Evolutionary conservation across 2,797 vertebrate species (phyloP), one percentile per base, ranked within the genome.

Genomic region (Rhinophrynus dorsalis): DNA sequence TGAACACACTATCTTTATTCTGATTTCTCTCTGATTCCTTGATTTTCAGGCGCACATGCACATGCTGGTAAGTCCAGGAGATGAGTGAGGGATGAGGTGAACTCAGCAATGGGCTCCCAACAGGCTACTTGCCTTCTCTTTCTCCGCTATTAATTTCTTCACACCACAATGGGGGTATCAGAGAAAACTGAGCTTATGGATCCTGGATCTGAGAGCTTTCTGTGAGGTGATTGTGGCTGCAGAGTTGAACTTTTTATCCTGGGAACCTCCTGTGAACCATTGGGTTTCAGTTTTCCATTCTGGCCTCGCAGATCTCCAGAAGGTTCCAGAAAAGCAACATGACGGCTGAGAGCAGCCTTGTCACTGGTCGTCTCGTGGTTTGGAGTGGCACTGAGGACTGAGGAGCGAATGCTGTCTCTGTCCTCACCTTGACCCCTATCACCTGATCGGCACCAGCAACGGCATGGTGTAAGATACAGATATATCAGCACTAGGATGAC

Each of bases 161-260:
- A 98, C 82, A 98, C 95, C 83, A 98, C 95, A 78, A 98, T 97
- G 76, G 97, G 95, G 3, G 96, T 97, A 88, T 99, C 95, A 1
- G 96, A 98, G 86, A 98, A 98, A 75, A 97, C 95, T 0, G 97
- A 98, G 80, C 96, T 97, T 82, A 98, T 94, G 3, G 96, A 99
- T 70, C 96, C 96, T 0, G 94, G 93, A 63, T 97, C 94, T 0
- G 97, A 98, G 90, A 95, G 93, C 90, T 95, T 97, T 82, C 97
- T 89, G 80, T 90, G 94, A 1, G 76, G 89, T 79, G 61, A 65
- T 50, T 61, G 20, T 51, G 44, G 51, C 18, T 63, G 68, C 23
- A 72, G 32, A 2, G 33, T 15, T 13, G 57, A 58, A 30, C 92
- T 95, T 81, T 86, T 74, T 8, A 68, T 86, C n/a, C 89, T 88